phyloP scores from a whole-genome alignment of 2,113 vertebrate species.

The Catharus minimus region DNA sequence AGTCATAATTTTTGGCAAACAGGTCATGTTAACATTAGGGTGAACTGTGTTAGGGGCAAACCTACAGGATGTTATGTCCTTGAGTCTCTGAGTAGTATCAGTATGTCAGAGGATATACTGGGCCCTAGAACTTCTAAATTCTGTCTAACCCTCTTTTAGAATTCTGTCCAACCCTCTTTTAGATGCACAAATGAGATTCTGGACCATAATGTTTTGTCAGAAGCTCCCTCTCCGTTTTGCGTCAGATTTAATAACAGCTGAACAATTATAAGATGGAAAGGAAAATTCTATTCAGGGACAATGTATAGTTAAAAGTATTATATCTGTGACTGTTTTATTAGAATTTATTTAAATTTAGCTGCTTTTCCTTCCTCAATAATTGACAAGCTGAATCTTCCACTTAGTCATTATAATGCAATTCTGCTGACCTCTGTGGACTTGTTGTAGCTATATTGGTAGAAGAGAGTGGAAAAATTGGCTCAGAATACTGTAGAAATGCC shows the following conservation, averaged over 20 bases:
- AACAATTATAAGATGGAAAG: background rate
- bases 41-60: background rate
- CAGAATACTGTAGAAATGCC: constrained; percentile 48
- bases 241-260: background rate
- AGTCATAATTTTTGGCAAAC: constrained; percentile 18
- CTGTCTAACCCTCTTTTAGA: background rate
- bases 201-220: background rate
- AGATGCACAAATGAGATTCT: background rate
- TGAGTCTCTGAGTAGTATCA: background rate
- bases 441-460: constrained; percentile 31
- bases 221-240: background rate
- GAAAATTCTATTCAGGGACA: background rate
- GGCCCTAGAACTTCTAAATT: background rate
- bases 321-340: background rate
- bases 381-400: constrained; percentile 40
- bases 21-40: background rate
- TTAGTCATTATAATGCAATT: constrained; percentile 18
- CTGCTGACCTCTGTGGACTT: constrained; percentile 44
- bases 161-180: background rate
- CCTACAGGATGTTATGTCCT: background rate
- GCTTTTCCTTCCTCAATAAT: background rate
- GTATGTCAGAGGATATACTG: background rate
- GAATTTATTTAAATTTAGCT: background rate
- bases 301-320: background rate
- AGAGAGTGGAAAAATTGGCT: constrained; percentile 46